Conservation (phyloP, 1,140 invertebrate species). For the Listronotus oregonensis region DNA sequence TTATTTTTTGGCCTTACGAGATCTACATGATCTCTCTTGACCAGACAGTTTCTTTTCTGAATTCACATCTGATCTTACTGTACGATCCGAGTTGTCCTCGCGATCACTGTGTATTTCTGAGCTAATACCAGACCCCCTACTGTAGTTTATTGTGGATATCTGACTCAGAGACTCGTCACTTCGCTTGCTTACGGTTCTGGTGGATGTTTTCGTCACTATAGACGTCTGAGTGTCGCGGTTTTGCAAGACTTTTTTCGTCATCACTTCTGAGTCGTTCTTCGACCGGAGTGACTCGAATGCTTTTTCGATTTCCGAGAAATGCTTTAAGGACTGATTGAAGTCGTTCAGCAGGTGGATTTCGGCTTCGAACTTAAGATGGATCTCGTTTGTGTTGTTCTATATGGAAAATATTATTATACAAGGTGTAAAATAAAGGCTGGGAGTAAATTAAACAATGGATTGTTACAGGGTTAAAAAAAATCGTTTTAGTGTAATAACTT, state of each 20-base stretch:
- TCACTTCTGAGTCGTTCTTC: conserved; percentile 24
- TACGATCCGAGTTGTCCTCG: no score
- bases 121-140: conserved; percentile 44
- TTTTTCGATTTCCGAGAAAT: conserved; percentile 50
- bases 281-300: conserved; percentile 42
- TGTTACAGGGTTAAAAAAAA: no score
- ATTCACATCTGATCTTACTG: no score
- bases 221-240: conserved; percentile 40
- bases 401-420: no score
- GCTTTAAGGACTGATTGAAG: conserved; percentile 49
- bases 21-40: no score
- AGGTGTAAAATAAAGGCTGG: no score
- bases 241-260: conserved; percentile 33
- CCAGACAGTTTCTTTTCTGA: no score
- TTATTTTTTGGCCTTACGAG: no score
- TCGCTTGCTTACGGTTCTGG: neutral
- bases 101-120: neutral
- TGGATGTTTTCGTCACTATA: conserved; percentile 1
- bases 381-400: conserved; percentile 45
- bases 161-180: neutral
- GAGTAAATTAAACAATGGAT: no score
- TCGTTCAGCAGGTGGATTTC: conserved; percentile 51
- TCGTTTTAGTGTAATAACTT: no score
- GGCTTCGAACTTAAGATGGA: conserved; percentile 52
- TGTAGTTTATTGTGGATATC: conserved; percentile 43